phyloP scores from a whole-genome alignment of 2,797 vertebrate genomes.

The Tragelaphus oryx region DNA sequence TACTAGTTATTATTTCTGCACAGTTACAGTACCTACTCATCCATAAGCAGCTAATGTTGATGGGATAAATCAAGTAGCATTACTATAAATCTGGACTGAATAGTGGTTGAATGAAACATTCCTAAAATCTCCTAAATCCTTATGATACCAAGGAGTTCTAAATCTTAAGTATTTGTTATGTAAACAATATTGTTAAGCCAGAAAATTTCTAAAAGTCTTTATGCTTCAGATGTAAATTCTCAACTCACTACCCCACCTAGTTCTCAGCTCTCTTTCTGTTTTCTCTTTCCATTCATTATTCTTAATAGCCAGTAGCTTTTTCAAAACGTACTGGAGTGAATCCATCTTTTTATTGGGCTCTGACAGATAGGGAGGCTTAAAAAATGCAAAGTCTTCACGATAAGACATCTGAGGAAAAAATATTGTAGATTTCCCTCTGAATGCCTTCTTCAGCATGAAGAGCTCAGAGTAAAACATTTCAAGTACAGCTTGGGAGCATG shows the following conservation, averaged over 20 bases:
- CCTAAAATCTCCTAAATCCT: conserved; percentile 10
- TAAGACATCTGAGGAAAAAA: conserved; percentile 66
- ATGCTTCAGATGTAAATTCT: not conserved
- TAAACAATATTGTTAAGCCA: conserved; percentile 37
- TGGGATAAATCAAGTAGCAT: not conserved
- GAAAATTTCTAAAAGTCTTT: conserved; percentile 30
- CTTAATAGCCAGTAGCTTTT: conserved; percentile 20
- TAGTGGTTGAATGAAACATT: conserved; percentile 16
- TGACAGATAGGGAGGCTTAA: conserved; percentile 33
- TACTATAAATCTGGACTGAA: conserved; percentile 9
- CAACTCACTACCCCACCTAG: not conserved
- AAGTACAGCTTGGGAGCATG: not conserved
- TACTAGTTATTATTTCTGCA: not conserved
- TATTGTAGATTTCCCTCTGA: conserved; percentile 48
- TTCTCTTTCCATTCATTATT: not conserved
- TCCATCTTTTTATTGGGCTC: conserved; percentile 46
- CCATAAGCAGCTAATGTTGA: not conserved
- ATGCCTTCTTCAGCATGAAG: conserved; percentile 44
- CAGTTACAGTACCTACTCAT: not conserved
- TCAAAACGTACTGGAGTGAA: conserved; percentile 57
- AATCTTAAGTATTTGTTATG: conserved; percentile 28
- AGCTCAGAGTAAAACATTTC: conserved; percentile 53
- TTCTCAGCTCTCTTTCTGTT: not conserved
- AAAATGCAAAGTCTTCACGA: conserved; percentile 52
- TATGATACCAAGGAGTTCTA: not conserved